Percentiles rank a stretch among this genome's conserved stretches.
Evolutionary conservation across 2,888 invertebrate species (phyloP).

Genomic region (Cylloceria caligata): DNA sequence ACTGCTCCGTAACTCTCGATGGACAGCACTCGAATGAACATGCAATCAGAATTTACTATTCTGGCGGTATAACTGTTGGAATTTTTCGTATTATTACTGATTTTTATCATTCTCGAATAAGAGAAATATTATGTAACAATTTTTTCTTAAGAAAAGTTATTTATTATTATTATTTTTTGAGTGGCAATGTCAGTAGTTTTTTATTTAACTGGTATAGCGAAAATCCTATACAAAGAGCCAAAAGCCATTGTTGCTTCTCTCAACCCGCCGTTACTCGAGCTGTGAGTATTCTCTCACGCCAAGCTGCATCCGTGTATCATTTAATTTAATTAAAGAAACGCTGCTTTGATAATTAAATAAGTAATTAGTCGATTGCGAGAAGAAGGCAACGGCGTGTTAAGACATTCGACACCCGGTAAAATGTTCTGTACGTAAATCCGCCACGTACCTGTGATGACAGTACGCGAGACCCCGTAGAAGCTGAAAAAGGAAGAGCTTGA

Average conservation of each 20-base stretch:
- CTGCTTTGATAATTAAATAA: not conserved
- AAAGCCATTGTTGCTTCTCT: not conserved
- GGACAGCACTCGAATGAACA: not conserved
- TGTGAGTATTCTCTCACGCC: conserved; percentile 1
- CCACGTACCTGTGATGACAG: conserved; percentile 91
- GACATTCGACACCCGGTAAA: not conserved
- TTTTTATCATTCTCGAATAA: too few species aligned
- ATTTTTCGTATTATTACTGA: not conserved
- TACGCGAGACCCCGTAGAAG: conserved; percentile 97
- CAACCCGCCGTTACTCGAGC: not conserved
- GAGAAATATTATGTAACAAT: too few species aligned
- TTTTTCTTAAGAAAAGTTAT: not conserved
- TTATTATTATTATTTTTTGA: too few species aligned
- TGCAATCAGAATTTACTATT: not conserved
- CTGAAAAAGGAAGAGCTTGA: conserved; percentile 98
- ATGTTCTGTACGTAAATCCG: not conserved
- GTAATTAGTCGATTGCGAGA: not conserved
- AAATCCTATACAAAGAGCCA: not conserved
- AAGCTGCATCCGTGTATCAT: not conserved
- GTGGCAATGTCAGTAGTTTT: too few species aligned
- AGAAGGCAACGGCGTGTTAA: not conserved
- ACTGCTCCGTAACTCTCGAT: not conserved
- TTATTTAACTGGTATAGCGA: too few species aligned
- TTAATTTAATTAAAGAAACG: not conserved
- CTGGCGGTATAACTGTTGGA: not conserved